Percentiles rank a stretch among this genome's conserved stretches.
Conservation (phyloP, 2,888 invertebrate species). For the Meganola albula region DNA sequence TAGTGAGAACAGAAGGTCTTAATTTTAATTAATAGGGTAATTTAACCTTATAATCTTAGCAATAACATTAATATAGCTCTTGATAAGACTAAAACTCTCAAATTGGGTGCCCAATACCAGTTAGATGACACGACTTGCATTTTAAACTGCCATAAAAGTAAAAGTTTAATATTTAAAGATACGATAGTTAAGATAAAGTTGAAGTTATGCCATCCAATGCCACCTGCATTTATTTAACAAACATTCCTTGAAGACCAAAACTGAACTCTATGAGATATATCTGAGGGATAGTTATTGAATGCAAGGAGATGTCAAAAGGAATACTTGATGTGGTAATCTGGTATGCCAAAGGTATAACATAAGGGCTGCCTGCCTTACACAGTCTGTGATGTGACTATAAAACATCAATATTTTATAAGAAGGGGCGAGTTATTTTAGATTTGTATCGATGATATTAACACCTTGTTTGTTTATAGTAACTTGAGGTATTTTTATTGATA, state of each 20-base stretch:
- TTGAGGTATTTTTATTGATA: slow-evolving; percentile 46
- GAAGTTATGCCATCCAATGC: slow-evolving; percentile 50
- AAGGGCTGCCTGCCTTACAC: slow-evolving; percentile 67
- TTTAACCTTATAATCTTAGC: slow-evolving; percentile 13
- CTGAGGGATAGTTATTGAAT: slow-evolving; percentile 27
- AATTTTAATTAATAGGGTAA: slow-evolving; percentile 4
- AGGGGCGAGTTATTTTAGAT: slow-evolving; percentile 59
- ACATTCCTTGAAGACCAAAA: slow-evolving; percentile 16
- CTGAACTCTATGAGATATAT: slow-evolving; percentile 14
- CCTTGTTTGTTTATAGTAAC: slow-evolving; percentile 67
- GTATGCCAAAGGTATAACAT: slow-evolving; percentile 58
- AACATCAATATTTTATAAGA: slow-evolving; percentile 73
- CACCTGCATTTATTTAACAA: slow-evolving; percentile 60
- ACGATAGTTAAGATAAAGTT: slow-evolving; percentile 64
- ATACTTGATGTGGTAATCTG: slow-evolving; percentile 67
- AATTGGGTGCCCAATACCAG: slow-evolving; percentile 37
- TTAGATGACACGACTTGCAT: slow-evolving; percentile 61
- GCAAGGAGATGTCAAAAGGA: slow-evolving; percentile 38
- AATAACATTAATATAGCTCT: slow-evolving; percentile 11
- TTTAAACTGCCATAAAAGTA: slow-evolving; percentile 69
- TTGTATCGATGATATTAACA: slow-evolving; percentile 66
- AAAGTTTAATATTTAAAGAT: slow-evolving; percentile 71
- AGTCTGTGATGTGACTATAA: slow-evolving; percentile 63
- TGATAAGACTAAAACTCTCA: slow-evolving; percentile 28
- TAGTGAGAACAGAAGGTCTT: too few relatives aligned